Conservation (phyloP, 2,113 vertebrate species). For the Sorex fumeus region DNA sequence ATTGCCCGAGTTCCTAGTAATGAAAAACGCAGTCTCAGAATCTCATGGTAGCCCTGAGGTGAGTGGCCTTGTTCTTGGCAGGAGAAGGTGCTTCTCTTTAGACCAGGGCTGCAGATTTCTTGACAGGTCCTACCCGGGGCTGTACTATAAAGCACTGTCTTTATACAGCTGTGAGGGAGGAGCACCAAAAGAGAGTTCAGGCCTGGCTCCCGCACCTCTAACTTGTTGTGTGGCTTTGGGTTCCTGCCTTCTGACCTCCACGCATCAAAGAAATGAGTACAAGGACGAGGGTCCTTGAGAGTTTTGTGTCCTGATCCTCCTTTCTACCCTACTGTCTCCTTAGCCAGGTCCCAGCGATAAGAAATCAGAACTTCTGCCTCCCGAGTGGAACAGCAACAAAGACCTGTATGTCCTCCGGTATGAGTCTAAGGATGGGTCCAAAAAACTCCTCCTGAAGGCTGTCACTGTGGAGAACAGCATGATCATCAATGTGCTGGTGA, state of each 20-base stretch:
- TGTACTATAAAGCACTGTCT: neutral
- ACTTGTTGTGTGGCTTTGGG: neutral
- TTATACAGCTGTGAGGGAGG: neutral
- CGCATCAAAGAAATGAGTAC: neutral
- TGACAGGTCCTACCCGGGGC: neutral
- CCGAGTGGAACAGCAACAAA: slow-evolving; percentile 92
- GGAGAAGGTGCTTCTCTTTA: neutral
- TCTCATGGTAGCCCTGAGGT: neutral
- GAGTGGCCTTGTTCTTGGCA: neutral
- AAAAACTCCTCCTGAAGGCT: slow-evolving; percentile 93
- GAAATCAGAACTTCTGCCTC: slow-evolving; percentile 94
- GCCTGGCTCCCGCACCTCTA: neutral
- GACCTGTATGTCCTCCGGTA: slow-evolving; percentile 95
- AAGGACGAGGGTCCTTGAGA: slow-evolving; percentile 12
- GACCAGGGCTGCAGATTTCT: neutral
- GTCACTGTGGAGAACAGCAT: slow-evolving; percentile 93
- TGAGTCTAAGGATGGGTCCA: slow-evolving; percentile 83
- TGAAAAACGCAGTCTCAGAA: no score
- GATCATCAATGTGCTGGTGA: slow-evolving; percentile 96
- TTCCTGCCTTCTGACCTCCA: neutral
- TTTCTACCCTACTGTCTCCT: slow-evolving; percentile 59
- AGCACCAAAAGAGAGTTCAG: neutral
- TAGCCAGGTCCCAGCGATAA: slow-evolving; percentile 91
- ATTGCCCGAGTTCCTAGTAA: neutral
- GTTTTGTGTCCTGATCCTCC: slow-evolving; percentile 41